Evolutionary conservation across 2,888 invertebrate genomes (phyloP), one percentile per base, ranked within the genome.

Genomic region (Xylota segnis): DNA sequence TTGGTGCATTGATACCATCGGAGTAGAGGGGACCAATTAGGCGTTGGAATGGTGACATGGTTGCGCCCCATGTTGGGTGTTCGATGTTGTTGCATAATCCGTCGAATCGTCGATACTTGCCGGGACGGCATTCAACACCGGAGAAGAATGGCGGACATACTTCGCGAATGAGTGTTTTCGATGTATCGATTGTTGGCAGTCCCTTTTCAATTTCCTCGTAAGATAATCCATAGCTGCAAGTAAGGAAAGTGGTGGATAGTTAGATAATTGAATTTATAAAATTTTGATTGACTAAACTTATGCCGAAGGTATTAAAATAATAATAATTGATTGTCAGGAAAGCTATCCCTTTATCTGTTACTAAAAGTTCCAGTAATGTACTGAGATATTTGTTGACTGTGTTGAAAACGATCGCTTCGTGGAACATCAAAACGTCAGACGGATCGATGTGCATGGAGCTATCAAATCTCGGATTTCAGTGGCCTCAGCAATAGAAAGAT

Each of bases 51-150:
- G 97, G 97, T 10, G 97, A 94, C 91, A 96, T 95, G 3, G 95
- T 95, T 12, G 97, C 95, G 0, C 97, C 98, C 97, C 97, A 98
- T 0, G 97, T 96, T 0, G 98, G 98, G 92, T 97, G 96, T 84
- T 96, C 94, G 89, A 97, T 93, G 91, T 98, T 98, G 88, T 97
- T 98, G 93, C 98, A 98, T 5, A 98, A 94, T 0, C 97, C 98
- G 90, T 98, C 98, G 89, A 95, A 94, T 27, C 97, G 94, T 14
- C 98, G 94, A 92, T 97, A 98, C 91, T 97, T 97, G 63, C 97
- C 97, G 0, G 97, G 95, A 54, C 96, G 94, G 89, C 98, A 98
- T 91, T 97, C 96, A 27, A 97, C 97, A 89, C 97, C 96, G 0
- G 96, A 95, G 90, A 98, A 94, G 90, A 96, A 97, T 0, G 97